phyloP scores from a whole-genome alignment of 1,140 invertebrate species.

The Atopsyche davidsoni region DNA sequence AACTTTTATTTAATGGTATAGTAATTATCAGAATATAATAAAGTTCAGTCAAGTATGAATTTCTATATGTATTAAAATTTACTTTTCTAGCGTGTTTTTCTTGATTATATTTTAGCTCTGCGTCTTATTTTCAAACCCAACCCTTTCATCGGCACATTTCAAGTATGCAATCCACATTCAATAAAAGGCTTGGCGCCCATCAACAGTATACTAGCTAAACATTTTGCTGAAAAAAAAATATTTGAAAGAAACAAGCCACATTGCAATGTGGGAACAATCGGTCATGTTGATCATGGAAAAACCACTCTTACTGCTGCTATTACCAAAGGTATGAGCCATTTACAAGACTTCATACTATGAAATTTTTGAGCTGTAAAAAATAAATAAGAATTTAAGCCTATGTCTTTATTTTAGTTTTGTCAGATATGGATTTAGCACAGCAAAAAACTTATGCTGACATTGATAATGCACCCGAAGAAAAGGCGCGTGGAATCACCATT shows the following conservation, averaged over 20 bases:
- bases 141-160: conserved; percentile 7
- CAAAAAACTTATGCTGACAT: conserved; percentile 89
- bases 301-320: conserved; percentile 98
- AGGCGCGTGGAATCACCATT: conserved; percentile 94
- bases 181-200: conserved; percentile 33
- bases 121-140: conserved; percentile 10
- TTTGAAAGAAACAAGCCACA: conserved; percentile 85
- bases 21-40: too few relatives aligned
- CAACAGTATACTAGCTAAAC: conserved; percentile 39
- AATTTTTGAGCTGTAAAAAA: conserved; percentile 11
- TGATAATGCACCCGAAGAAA: conserved; percentile 97
- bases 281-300: conserved; percentile 99
- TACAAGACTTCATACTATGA: conserved; percentile 9
- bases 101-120: conserved; percentile 17
- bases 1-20: too few relatives aligned
- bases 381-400: conserved; percentile 11
- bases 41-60: too few relatives aligned
- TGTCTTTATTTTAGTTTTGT: conserved; percentile 54
- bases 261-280: conserved; percentile 97
- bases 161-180: conserved; percentile 15
- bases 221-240: conserved; percentile 69
- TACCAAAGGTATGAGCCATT: conserved; percentile 63
- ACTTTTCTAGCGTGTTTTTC: too few relatives aligned
- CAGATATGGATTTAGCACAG: conserved; percentile 76
- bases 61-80: too few relatives aligned